phyloP scores from a whole-genome alignment of 2,113 vertebrate genomes.

The Rhea americana region DNA sequence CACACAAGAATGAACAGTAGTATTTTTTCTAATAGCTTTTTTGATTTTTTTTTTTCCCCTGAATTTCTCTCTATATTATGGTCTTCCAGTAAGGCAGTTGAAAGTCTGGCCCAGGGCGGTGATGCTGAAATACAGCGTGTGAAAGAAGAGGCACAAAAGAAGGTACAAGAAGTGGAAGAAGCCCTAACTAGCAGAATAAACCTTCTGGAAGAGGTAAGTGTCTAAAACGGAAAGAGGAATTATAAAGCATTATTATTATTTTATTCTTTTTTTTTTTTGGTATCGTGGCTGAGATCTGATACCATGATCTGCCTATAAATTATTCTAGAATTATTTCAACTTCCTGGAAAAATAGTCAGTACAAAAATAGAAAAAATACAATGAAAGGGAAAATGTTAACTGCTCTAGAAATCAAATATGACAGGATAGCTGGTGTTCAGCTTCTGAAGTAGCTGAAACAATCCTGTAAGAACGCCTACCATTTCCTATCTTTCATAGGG shows the following conservation, averaged over 20 bases:
- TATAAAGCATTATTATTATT: neutral
- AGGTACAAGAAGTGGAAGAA: slow-evolving; percentile 81
- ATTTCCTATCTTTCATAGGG: neutral
- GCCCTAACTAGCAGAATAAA: slow-evolving; percentile 76
- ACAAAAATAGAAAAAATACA: neutral
- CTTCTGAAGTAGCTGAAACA: neutral
- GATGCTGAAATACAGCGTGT: slow-evolving; percentile 80
- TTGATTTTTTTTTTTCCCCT: neutral
- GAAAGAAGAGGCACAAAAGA: slow-evolving; percentile 82
- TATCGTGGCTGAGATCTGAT: neutral
- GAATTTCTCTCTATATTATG: neutral
- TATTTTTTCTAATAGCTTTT: neutral
- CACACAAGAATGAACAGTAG: neutral
- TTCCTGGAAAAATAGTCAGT: neutral
- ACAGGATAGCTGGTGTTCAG: neutral
- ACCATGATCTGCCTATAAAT: neutral
- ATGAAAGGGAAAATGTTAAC: neutral
- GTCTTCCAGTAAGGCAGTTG: slow-evolving; percentile 87
- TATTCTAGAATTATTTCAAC: neutral
- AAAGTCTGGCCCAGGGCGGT: slow-evolving; percentile 87
- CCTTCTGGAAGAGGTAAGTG: slow-evolving; percentile 82
- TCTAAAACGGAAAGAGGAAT: neutral
- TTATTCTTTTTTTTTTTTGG: neutral
- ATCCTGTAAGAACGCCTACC: neutral
- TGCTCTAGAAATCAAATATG: neutral